Evolutionary conservation across 2,888 invertebrate species (phyloP).

Genomic region (Drosophila formosana): DNA sequence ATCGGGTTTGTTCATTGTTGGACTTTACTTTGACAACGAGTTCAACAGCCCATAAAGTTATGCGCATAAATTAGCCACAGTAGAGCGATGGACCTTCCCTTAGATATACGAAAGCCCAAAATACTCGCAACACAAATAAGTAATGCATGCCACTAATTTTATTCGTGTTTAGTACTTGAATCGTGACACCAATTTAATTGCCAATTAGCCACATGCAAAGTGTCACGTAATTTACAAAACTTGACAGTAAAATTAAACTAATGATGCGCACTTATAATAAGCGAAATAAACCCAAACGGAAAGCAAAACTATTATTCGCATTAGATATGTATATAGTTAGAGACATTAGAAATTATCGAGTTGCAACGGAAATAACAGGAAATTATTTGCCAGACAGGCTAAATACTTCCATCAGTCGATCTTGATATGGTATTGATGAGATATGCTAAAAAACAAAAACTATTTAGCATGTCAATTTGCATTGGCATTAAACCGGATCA

Average conservation of each 20-base stretch:
- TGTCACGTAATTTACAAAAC: constrained; percentile 43
- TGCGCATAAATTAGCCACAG: constrained; percentile 61
- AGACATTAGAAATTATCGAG: neutral
- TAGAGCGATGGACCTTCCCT: constrained; percentile 25
- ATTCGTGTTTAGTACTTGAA: constrained; percentile 22
- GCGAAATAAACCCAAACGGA: neutral
- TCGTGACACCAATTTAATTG: constrained; percentile 41
- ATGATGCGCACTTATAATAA: constrained; percentile 20
- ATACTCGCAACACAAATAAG: neutral
- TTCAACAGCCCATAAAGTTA: constrained; percentile 69
- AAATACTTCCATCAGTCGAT: constrained; percentile 2
- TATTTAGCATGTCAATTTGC: neutral
- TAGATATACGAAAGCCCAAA: neutral
- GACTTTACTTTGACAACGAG: constrained; percentile 37
- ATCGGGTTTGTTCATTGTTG: constrained; percentile 28
- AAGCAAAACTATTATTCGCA: constrained; percentile 6
- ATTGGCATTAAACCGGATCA: neutral
- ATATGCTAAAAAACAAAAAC: neutral
- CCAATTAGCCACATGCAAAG: constrained; percentile 67
- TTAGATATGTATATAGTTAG: constrained; percentile 9
- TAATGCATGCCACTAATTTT: constrained; percentile 35
- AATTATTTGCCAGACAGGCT: neutral
- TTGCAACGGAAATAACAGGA: neutral
- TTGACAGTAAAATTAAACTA: constrained; percentile 31
- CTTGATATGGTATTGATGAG: neutral